These are phyloP conservation scores for Alloplasta piceator DNA, from an alignment of 2,888 invertebrate species.

Conservation along the genomic window DNA sequence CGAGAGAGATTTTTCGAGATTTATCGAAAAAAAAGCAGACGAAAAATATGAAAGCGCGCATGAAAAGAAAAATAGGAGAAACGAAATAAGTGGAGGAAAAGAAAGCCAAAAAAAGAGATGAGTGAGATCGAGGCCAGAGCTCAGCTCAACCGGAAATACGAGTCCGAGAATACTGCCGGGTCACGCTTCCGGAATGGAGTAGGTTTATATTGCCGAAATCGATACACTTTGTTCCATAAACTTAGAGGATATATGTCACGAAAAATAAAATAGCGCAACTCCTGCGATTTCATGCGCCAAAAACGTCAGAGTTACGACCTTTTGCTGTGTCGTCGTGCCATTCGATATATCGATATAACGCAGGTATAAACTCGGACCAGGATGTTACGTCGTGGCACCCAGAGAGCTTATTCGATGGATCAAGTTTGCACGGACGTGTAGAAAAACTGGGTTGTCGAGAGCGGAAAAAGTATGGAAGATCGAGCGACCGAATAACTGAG, in stretches of 20 bases:
- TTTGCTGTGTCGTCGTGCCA: too few relatives aligned
- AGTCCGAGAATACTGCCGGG: conserved; percentile 60
- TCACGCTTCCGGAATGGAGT: conserved; percentile 65
- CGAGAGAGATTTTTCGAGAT: too few relatives aligned
- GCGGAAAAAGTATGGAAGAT: conserved; percentile 11
- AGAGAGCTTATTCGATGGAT: conserved; percentile 52
- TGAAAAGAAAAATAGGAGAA: background rate
- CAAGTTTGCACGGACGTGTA: conserved; percentile 39
- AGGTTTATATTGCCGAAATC: conserved; percentile 42
- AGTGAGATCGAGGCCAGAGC: background rate
- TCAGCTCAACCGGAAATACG: conserved; percentile 54
- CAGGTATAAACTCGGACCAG: conserved; percentile 27
- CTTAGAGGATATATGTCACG: background rate
- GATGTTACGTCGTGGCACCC: conserved; percentile 18
- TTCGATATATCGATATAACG: conserved; percentile 7
- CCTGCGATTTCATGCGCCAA: too few relatives aligned
- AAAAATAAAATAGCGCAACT: background rate
- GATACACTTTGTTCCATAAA: conserved; percentile 37
- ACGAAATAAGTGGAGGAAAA: conserved; percentile 9
- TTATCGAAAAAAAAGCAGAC: conserved; percentile 24
- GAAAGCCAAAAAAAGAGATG: conserved; percentile 22
- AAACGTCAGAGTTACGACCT: too few relatives aligned
- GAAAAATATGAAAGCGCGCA: conserved; percentile 10
- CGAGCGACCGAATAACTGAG: background rate
- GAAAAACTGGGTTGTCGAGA: conserved; percentile 22